Conservation (phyloP, 2,888 invertebrate genomes). For the Crocallis elinguaria region DNA sequence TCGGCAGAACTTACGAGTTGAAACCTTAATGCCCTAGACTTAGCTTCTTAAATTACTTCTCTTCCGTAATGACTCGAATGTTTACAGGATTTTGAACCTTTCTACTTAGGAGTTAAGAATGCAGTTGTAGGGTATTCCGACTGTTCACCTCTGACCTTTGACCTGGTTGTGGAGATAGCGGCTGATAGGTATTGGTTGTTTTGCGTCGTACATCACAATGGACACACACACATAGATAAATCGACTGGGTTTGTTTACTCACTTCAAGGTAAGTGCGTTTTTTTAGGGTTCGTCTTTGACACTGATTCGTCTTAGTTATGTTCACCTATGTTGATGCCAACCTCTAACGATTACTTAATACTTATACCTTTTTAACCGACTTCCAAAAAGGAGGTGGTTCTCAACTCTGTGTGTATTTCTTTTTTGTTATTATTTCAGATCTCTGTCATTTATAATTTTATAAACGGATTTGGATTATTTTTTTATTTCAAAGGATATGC, state of each 20-base stretch:
- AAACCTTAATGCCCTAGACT: background rate
- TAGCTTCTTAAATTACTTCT: too few species aligned
- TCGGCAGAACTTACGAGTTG: too few species aligned
- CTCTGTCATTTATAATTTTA: too few species aligned
- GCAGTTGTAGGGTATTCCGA: background rate
- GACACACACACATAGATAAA: slow-evolving; percentile 1
- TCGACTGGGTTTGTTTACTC: slow-evolving; percentile 7
- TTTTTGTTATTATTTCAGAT: too few species aligned
- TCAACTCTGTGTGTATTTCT: too few species aligned
- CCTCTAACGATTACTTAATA: too few species aligned
- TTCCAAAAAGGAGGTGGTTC: too few species aligned
- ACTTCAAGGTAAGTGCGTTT: background rate
- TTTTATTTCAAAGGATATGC: too few species aligned
- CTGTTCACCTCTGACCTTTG: slow-evolving; percentile 16
- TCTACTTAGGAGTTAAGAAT: background rate
- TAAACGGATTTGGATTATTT: too few species aligned
- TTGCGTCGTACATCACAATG: slow-evolving; percentile 16
- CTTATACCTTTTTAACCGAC: too few species aligned
- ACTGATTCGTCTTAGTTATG: background rate
- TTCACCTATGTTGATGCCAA: too few species aligned
- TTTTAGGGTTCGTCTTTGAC: background rate
- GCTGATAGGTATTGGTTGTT: slow-evolving; percentile 13
- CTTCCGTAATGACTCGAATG: background rate
- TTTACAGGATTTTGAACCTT: slow-evolving; percentile 1
- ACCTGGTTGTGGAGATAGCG: slow-evolving; percentile 9